Evolutionary conservation across 2,113 vertebrate genomes (phyloP).

Genomic region (Lamprologus callipterus): DNA sequence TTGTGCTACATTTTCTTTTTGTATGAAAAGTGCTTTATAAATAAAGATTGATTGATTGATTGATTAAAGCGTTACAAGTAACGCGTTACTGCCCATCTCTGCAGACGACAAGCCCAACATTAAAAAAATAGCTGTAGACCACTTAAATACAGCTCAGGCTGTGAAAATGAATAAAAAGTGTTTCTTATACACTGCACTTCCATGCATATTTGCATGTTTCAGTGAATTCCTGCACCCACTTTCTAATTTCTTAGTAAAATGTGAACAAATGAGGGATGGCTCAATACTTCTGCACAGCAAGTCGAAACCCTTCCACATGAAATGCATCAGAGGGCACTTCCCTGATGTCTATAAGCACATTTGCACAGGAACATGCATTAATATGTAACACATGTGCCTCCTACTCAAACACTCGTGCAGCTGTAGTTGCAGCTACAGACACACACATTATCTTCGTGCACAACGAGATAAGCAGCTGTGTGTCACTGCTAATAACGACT

Average conservation of each 20-base stretch:
- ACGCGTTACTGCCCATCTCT: no score
- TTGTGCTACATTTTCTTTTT: no score
- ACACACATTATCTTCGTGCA: not conserved
- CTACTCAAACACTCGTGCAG: not conserved
- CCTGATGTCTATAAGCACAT: rapidly evolving
- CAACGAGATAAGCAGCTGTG: not conserved
- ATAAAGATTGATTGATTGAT: no score
- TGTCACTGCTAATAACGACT: not conserved
- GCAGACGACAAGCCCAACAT: no score
- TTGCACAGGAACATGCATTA: not conserved
- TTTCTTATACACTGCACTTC: rapidly evolving
- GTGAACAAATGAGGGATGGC: not conserved
- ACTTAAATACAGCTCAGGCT: not conserved
- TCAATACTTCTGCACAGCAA: not conserved
- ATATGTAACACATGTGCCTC: not conserved
- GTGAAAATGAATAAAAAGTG: not conserved
- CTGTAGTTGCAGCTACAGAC: not conserved
- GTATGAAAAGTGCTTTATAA: no score
- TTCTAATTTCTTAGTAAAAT: not conserved
- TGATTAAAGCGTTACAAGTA: no score
- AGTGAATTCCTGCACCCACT: not conserved
- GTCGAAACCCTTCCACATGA: not conserved
- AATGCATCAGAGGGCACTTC: rapidly evolving
- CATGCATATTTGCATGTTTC: not conserved
- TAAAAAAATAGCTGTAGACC: no score